Evolutionary conservation across 2,797 vertebrate species (phyloP), one percentile per base, ranked within the genome.

Genomic region (Netta rufina): DNA sequence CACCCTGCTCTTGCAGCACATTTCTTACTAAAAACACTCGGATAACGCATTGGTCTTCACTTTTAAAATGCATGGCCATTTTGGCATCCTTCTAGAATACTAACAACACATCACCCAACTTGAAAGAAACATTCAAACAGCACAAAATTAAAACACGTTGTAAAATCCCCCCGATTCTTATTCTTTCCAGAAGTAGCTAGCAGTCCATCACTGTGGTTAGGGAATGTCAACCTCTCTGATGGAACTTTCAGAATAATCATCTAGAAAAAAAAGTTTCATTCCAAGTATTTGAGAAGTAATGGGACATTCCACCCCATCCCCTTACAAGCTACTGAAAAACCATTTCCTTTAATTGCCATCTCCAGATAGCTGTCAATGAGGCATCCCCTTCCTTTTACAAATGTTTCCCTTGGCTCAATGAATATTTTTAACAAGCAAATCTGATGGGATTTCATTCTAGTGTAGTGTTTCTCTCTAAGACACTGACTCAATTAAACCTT

Each of bases 131-230:
- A 54, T 53, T 36, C 53, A 9, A 27, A 16, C 33, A 47, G 47
- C 32, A 54, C 6, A n/a, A 60, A 71, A n/a, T 15, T 20, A 11
- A n/a, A 47, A 21, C 9, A 10, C 33, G n/a, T 36, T 27, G 20
- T 30, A 17, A 89, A 49, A 56, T 17, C 13, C 19, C 36, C 33
- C 38, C 5, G 2, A 38, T 17, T 27, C 70, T 61, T 14, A 28
- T 32, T 61, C 28, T 54, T 32, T 20, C 4, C 19, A 39, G 21
- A 39, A 4, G 1, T 21, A 64, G 7, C 27, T 6, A 21, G 28
- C 7, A 36, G 51, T 2, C 1, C 8, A 41, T 11, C 22, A 1
- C 15, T 5, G 7, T 3, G 3, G 43, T 22, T 58, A 54, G 38
- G 19, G 24, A 58, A 13, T 11, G 18, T 11, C 43, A 65, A 8